Evolutionary conservation across 2,113 vertebrate species (phyloP).

Genomic region (Eira barbara): DNA sequence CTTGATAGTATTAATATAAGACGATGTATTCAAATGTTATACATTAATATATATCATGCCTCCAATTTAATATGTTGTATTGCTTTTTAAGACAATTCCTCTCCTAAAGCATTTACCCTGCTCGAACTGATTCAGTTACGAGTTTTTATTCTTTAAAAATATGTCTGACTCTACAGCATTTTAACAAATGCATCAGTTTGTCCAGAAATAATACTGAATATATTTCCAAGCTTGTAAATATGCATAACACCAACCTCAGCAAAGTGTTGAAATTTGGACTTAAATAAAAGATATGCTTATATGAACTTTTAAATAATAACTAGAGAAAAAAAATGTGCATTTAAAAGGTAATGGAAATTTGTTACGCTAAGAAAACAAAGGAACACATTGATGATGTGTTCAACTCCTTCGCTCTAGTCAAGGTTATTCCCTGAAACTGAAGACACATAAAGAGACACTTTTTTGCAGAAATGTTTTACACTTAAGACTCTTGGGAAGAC

Average conservation of each 20-base stretch:
- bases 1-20: background rate
- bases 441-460: background rate
- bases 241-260: background rate
- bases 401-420: background rate
- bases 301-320: slow-evolving; percentile 13
- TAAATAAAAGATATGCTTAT: background rate
- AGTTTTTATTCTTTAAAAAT: slow-evolving; percentile 22
- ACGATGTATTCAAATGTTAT: background rate
- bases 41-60: background rate
- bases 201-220: background rate
- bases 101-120: background rate
- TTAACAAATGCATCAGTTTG: background rate
- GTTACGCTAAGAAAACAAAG: slow-evolving; percentile 26
- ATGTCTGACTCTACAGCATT: slow-evolving; percentile 9
- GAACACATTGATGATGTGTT: background rate
- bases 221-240: slow-evolving; percentile 3
- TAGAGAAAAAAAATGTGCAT: background rate
- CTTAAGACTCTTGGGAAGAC: background rate
- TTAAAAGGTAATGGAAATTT: slow-evolving; percentile 7
- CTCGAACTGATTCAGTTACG: background rate
- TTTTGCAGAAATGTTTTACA: background rate
- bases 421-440: background rate
- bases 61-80: background rate
- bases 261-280: slow-evolving; percentile 26
- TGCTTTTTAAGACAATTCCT: slow-evolving; percentile 2